Base-by-base conservation (phyloP, 1,140 invertebrate species). In the Drosophila sucinea region DNA sequence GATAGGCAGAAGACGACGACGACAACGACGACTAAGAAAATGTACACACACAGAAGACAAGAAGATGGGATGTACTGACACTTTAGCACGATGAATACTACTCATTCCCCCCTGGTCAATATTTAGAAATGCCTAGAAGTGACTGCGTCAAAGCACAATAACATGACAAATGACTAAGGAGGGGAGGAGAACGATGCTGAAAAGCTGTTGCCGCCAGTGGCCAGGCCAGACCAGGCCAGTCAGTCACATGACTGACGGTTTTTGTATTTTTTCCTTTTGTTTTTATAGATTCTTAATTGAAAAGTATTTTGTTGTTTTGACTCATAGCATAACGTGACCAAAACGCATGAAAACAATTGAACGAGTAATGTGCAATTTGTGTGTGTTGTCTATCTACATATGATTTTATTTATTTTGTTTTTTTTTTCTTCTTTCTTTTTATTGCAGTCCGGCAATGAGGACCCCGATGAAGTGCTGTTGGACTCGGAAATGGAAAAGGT, bases 401-500 rank as follows among this genome's bases (percentile, higher is more conserved):
- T 33, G 40, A 30, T 44, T 32, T 54, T 60, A 23, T 57, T 55
- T 51, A 6, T 3, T 10, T 51, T 17, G 1, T 44, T 10, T 44
- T 44, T 3, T 44, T 17, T 8, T 25, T 47, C 1, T 27, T 54
- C 23, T 32, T 2, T 30, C 23, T 11, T n/a, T 51, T 47, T 38
- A 17, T 70, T 93, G 92, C 81, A 92, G 86, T 92, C 93, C 91
- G 93, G 93, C 76, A 93, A 94, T 94, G 94, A 94, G 90, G 91
- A 94, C 89, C 93, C 94, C 93, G 92, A 94, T 90, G 94, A 94
- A 91, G 94, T 95, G 73, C 94, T 94, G 73, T 92, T 96, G 92
- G 95, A 96, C 92, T 95, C 96, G 92, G 95, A 96, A 93, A 96
- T 96, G 94, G 95, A 95, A 90, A 96, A 96, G 92, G 95, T 96